Base-by-base conservation (phyloP, 1,140 invertebrate genomes). In the Caenorhabditis briggsae region DNA sequence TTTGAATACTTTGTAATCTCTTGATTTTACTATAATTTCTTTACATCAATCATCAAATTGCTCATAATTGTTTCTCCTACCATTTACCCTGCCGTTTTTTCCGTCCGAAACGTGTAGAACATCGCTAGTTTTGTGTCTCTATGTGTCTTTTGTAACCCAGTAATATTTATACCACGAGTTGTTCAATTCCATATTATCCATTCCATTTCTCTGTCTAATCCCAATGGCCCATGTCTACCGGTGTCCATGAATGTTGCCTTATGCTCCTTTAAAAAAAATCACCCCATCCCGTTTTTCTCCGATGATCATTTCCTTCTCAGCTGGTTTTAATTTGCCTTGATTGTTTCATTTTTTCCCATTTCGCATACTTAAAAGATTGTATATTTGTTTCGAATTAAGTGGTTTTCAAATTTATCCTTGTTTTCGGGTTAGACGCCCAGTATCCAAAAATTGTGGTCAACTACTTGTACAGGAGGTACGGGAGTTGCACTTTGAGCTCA, bases 1-100 rank as follows among this genome's bases (percentile, higher is more conserved):
- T 78, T 78, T 78, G 43, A 78, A 78, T 78, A 78, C 43, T 78
- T 50, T 78, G 70, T 78, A 78, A 78, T 78, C 70, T 78, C 70
- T 78, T 3, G 33, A 33, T 33, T 25, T 25, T 12, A 61, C 59
- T 41, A 70, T 46, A 5, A 78, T 53, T 43, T 78, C 70, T 78
- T 50, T 78, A 23, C 23, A 48, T n/a, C 50, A 43, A 6, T 11
- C 70, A n/a, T n/a, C 46, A 18, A 78, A 12, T 78, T 78, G 43
- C 70, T 48, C 70, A 78, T 78, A 78, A 78, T 78, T 48, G 14
- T 20, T 46, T 43, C 50, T 23, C 8, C 46, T 25, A 9, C 12
- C 12, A 25, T 70, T 25, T 18, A 18, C 46, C 70, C 70, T 78
- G 70, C 70, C 70, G 70, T 78, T 78, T 78, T 78, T 78, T 33